Conservation (phyloP, 2,113 vertebrate species). For the Stigmatopora argus region DNA sequence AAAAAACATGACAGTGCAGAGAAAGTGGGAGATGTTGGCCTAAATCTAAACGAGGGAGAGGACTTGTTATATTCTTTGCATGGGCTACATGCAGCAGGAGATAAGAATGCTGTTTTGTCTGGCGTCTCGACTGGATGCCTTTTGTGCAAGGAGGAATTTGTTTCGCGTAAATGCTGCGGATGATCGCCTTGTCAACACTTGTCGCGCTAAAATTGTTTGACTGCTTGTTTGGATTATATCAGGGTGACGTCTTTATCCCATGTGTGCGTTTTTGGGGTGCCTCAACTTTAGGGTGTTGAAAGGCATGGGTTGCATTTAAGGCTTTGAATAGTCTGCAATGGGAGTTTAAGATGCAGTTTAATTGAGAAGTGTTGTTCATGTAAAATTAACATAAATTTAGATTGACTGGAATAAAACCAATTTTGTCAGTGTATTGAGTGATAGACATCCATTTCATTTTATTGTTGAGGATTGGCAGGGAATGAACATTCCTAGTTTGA, state of each 20-base stretch:
- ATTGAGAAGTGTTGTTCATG: too few relatives aligned
- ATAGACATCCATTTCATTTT: too few relatives aligned
- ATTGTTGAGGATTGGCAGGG: too few relatives aligned
- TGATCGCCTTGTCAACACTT: constrained; percentile 48
- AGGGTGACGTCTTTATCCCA: constrained; percentile 28
- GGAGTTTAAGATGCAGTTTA: too few relatives aligned
- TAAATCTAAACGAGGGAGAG: constrained; percentile 26
- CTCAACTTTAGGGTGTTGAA: not conserved
- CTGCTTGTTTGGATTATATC: constrained; percentile 52
- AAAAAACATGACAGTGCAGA: constrained; percentile 6
- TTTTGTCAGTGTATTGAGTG: too few relatives aligned
- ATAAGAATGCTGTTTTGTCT: constrained; percentile 51
- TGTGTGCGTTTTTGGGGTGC: not conserved
- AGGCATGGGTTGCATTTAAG: not conserved
- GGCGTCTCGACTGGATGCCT: constrained; percentile 36
- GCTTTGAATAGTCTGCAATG: too few relatives aligned
- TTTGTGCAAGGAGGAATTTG: constrained; percentile 49
- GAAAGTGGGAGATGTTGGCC: constrained; percentile 4
- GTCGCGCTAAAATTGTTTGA: constrained; percentile 50
- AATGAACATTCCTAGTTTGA: too few relatives aligned
- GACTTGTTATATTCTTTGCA: constrained; percentile 46
- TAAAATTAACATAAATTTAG: too few relatives aligned
- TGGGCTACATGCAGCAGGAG: constrained; percentile 22
- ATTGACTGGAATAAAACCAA: too few relatives aligned
- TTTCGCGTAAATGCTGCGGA: constrained; percentile 43